These are phyloP conservation scores for Crenuchus spilurus DNA, from an alignment of 2,797 vertebrate genomes.

Conservation along the genomic window DNA sequence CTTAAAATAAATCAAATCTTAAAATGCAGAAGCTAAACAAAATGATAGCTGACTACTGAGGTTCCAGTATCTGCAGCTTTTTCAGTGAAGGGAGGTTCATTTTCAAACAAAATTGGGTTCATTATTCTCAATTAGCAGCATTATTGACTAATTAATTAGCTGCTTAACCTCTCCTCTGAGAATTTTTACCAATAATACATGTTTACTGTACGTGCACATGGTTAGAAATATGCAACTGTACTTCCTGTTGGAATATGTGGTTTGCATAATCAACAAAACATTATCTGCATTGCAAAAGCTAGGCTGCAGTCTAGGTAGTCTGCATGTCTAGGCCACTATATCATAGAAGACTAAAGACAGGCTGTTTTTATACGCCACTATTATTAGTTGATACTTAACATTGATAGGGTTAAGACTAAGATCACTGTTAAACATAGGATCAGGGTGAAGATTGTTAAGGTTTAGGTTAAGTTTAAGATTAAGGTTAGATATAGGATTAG, in stretches of 20 bases:
- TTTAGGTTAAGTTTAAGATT: too few species aligned
- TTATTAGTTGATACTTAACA: too few species aligned
- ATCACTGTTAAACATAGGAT: too few species aligned
- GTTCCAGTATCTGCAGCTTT: not conserved
- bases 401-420: too few species aligned
- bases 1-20: not conserved
- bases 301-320: too few species aligned
- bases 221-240: not conserved
- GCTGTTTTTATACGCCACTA: too few species aligned
- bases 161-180: slow-evolving; percentile 24
- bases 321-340: too few species aligned
- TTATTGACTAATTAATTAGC: slow-evolving; percentile 25
- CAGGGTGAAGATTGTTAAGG: too few species aligned
- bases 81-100: not conserved
- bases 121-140: slow-evolving; percentile 37
- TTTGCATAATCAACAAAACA: not conserved
- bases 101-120: slow-evolving; percentile 6
- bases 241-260: not conserved
- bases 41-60: not conserved
- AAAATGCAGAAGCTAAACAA: not conserved
- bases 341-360: too few species aligned
- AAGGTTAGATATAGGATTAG: too few species aligned
- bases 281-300: too few species aligned
- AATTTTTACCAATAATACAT: not conserved
- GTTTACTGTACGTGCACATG: not conserved